Evolutionary conservation across 2,888 invertebrate genomes (phyloP).

Genomic region (Tineola bisselliella): DNA sequence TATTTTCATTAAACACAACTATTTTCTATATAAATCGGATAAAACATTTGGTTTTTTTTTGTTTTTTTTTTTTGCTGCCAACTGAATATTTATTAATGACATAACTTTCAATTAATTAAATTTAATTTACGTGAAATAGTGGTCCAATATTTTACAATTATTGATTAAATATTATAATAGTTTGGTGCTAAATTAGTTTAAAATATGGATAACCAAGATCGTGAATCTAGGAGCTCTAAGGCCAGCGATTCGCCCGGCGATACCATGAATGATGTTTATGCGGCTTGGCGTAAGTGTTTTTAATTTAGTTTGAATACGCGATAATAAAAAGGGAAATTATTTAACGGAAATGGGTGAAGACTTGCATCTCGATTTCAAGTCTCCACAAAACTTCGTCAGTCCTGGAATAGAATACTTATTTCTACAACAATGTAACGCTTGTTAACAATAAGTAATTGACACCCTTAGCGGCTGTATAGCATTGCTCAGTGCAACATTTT

Average conservation of each 20-base stretch:
- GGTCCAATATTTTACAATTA: neutral
- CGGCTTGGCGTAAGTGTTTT: slow-evolving; percentile 71
- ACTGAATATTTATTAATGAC: neutral
- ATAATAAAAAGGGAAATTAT: too few species aligned
- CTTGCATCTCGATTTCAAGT: too few species aligned
- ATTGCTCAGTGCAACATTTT: neutral
- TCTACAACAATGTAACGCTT: neutral
- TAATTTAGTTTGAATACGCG: too few species aligned
- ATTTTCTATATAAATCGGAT: too few species aligned
- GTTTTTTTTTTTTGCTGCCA: too few species aligned
- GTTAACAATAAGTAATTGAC: neutral
- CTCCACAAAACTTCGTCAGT: too few species aligned
- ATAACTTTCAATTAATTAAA: neutral
- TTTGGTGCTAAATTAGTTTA: neutral
- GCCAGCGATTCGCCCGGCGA: slow-evolving; percentile 64
- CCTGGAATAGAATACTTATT: too few species aligned
- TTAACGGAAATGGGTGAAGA: too few species aligned
- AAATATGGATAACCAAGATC: slow-evolving; percentile 39
- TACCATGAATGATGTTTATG: slow-evolving; percentile 73
- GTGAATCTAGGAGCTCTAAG: slow-evolving; percentile 47
- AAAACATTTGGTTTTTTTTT: too few species aligned
- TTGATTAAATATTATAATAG: neutral
- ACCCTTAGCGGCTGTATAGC: neutral
- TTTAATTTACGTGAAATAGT: neutral
- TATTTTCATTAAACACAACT: too few species aligned